A percentile compares a stretch with the other conserved stretches of the same genome.
These are phyloP conservation scores for Thalassarche chlororhynchos DNA, from an alignment of 2,113 vertebrate species.

Conservation along the genomic window DNA sequence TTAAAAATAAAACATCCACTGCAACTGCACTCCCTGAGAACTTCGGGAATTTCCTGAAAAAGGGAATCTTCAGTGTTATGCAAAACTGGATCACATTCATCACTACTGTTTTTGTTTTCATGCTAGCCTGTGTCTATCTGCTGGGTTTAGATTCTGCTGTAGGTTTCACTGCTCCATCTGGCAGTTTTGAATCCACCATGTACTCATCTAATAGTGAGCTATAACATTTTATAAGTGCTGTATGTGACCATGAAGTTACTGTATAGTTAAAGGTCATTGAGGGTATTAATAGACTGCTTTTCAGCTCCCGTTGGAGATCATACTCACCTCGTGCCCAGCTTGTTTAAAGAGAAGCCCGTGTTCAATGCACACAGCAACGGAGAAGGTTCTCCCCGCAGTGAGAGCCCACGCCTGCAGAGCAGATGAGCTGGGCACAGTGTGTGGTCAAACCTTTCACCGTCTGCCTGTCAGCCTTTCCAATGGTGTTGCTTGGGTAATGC, in stretches of 20 bases:
- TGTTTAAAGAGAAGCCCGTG: background rate
- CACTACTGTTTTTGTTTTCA: background rate
- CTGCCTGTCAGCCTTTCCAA: background rate
- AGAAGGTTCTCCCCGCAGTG: background rate
- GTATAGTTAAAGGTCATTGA: background rate
- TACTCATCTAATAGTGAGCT: background rate
- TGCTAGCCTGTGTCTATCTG: background rate
- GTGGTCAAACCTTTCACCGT: background rate
- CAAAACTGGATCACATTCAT: background rate
- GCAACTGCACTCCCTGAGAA: background rate
- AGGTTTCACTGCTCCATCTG: background rate
- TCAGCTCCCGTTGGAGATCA: background rate
- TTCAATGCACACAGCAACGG: background rate
- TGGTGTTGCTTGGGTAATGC: background rate
- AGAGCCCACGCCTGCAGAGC: background rate
- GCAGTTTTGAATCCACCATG: background rate
- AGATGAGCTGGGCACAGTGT: background rate
- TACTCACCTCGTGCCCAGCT: background rate
- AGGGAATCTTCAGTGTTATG: background rate
- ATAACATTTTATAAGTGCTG: background rate
- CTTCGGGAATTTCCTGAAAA: background rate
- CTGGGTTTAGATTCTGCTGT: background rate
- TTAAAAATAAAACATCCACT: constrained; percentile 21
- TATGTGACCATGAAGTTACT: background rate
- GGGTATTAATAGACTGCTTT: background rate